These are phyloP conservation scores for Lithobates pipiens DNA, from an alignment of 2,797 vertebrate species.

Conservation along the genomic window DNA sequence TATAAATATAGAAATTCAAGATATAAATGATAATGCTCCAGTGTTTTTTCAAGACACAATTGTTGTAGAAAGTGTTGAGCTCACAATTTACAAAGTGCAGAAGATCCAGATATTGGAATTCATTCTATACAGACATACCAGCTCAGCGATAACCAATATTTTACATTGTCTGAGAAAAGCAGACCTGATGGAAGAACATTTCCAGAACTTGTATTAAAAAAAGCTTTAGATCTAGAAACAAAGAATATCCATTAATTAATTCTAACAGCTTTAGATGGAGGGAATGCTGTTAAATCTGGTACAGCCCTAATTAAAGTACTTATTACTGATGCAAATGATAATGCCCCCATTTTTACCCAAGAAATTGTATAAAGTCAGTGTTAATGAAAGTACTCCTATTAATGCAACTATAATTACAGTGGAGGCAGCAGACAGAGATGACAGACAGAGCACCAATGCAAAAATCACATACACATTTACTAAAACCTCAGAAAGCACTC, in stretches of 20 bases:
- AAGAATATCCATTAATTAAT: too few relatives aligned
- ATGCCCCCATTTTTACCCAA: slow-evolving; percentile 73
- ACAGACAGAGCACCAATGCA: slow-evolving; percentile 54
- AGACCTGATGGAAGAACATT: too few relatives aligned
- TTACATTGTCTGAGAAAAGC: too few relatives aligned
- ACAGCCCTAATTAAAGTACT: too few relatives aligned
- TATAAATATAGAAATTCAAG: slow-evolving; percentile 64
- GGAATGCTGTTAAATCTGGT: too few relatives aligned
- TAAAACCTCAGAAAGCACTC: not conserved
- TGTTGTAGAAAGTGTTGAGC: slow-evolving; percentile 65
- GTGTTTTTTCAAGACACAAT: slow-evolving; percentile 33
- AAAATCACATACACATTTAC: slow-evolving; percentile 35
- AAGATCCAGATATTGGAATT: slow-evolving; percentile 57
- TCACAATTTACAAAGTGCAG: slow-evolving; percentile 29
- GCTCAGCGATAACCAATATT: slow-evolving; percentile 71
- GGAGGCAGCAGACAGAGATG: too few relatives aligned
- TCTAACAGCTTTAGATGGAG: too few relatives aligned
- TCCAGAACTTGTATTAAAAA: too few relatives aligned
- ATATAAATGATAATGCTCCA: slow-evolving; percentile 62
- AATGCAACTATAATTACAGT: slow-evolving; percentile 60
- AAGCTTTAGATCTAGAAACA: too few relatives aligned
- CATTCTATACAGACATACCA: slow-evolving; percentile 77
- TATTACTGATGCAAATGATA: too few relatives aligned
- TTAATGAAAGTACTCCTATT: slow-evolving; percentile 69
- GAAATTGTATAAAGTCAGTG: slow-evolving; percentile 67